Evolutionary conservation across 2,888 invertebrate species (phyloP).

Genomic region (Mamestra brassicae): DNA sequence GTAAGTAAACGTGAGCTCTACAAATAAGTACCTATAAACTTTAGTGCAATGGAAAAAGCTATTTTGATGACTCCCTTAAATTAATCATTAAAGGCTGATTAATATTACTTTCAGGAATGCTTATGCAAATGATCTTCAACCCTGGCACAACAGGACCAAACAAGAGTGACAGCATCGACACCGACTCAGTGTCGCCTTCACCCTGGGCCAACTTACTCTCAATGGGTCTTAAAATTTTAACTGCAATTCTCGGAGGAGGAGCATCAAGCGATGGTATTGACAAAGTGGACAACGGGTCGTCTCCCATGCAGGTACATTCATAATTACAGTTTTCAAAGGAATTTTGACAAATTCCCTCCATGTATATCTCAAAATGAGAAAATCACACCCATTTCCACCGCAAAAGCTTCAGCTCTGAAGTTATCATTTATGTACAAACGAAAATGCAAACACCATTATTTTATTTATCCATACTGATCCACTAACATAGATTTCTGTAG

Average conservation of each 20-base stretch:
- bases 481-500: slow-evolving; percentile 87
- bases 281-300: slow-evolving; percentile 96
- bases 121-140: slow-evolving; percentile 97
- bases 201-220: slow-evolving; percentile 97
- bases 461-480: slow-evolving; percentile 83
- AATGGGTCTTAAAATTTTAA: slow-evolving; percentile 96
- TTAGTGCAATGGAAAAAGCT: background rate
- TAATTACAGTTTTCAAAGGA: slow-evolving; percentile 25
- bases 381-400: slow-evolving; percentile 43
- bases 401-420: slow-evolving; percentile 62
- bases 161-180: slow-evolving; percentile 95
- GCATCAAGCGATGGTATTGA: slow-evolving; percentile 96
- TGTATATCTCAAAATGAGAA: slow-evolving; percentile 49
- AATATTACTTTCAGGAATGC: slow-evolving; percentile 71
- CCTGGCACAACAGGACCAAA: slow-evolving; percentile 93
- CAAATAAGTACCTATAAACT: background rate
- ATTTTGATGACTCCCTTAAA: background rate
- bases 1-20: slow-evolving; percentile 75
- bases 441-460: slow-evolving; percentile 60
- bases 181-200: slow-evolving; percentile 93
- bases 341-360: slow-evolving; percentile 22
- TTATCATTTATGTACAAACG: slow-evolving; percentile 70
- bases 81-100: background rate
- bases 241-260: slow-evolving; percentile 95
- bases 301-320: slow-evolving; percentile 95